Conservation (phyloP, 1,140 invertebrate genomes). For the Arion vulgaris region DNA sequence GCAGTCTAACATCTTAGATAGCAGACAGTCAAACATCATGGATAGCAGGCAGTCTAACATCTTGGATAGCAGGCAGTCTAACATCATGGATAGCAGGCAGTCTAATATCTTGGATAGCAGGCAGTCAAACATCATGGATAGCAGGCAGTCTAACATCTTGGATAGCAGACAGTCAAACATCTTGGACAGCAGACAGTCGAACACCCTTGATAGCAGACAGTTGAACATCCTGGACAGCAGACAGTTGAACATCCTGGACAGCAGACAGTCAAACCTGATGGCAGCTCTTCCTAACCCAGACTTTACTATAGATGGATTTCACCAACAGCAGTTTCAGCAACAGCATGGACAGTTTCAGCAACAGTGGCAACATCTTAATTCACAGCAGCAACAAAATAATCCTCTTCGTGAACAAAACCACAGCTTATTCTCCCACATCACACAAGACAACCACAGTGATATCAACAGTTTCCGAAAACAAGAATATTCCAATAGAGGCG, state of each 20-base stretch:
- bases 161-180: too few species aligned
- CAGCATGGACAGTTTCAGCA: not conserved
- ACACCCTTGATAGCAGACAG: not conserved
- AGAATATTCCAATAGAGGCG: not conserved
- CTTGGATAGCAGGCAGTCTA: slow-evolving; percentile 11
- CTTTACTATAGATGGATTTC: slow-evolving; percentile 8
- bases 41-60: slow-evolving; percentile 3
- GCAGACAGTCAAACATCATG: not conserved
- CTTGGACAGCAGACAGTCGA: too few species aligned
- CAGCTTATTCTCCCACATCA: not conserved
- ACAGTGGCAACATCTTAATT: not conserved
- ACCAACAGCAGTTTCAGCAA: not conserved
- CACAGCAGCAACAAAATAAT: not conserved
- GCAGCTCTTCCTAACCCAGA: not conserved
- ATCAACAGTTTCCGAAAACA: not conserved
- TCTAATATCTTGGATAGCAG: too few species aligned
- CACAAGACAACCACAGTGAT: not conserved
- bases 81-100: too few species aligned
- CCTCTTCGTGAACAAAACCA: not conserved
- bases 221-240: too few species aligned
- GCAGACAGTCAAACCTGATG: slow-evolving; percentile 11
- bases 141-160: slow-evolving; percentile 5
- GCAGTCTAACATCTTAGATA: too few species aligned
- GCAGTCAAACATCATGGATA: not conserved
- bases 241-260: not conserved